phyloP scores from a whole-genome alignment of 2,113 vertebrate species.

The Plectropomus leopardus region DNA sequence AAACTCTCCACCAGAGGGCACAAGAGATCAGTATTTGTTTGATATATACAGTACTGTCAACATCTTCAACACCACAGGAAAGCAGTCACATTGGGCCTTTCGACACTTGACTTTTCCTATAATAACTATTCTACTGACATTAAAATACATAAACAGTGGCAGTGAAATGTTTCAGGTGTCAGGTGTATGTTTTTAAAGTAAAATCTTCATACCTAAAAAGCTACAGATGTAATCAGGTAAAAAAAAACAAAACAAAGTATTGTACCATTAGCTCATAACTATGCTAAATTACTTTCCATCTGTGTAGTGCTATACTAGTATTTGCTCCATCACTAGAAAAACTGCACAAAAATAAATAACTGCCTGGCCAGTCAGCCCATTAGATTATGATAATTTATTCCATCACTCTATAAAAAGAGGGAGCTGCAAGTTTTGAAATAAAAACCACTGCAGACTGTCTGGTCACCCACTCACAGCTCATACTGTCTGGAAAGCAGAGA shows the following conservation, averaged over 20 bases:
- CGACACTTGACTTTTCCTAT: not conserved
- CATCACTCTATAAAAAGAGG: conserved; percentile 6
- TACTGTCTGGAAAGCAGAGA: conserved; percentile 29
- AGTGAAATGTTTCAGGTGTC: not conserved
- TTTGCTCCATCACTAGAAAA: not conserved
- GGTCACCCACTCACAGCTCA: conserved; percentile 47
- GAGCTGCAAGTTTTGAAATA: conserved; percentile 14
- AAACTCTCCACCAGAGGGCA: conserved; percentile 59
- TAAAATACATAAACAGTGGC: not conserved
- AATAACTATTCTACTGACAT: not conserved
- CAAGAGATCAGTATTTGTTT: conserved; percentile 1
- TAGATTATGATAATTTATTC: not conserved
- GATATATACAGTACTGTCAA: not conserved
- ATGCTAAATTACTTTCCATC: not conserved
- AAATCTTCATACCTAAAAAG: not conserved
- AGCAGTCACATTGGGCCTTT: not conserved
- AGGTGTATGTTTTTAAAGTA: not conserved
- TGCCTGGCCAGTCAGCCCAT: not conserved
- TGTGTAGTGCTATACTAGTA: not conserved
- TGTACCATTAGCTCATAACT: not conserved
- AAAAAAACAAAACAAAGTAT: not conserved
- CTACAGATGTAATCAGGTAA: not conserved
- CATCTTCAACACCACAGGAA: not conserved
- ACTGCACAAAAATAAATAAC: not conserved
- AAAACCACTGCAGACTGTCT: conserved; percentile 52